Percentiles rank a stretch among this genome's conserved stretches.
Evolutionary conservation across 2,797 vertebrate genomes (phyloP).

Genomic region (Eulemur coronatus): DNA sequence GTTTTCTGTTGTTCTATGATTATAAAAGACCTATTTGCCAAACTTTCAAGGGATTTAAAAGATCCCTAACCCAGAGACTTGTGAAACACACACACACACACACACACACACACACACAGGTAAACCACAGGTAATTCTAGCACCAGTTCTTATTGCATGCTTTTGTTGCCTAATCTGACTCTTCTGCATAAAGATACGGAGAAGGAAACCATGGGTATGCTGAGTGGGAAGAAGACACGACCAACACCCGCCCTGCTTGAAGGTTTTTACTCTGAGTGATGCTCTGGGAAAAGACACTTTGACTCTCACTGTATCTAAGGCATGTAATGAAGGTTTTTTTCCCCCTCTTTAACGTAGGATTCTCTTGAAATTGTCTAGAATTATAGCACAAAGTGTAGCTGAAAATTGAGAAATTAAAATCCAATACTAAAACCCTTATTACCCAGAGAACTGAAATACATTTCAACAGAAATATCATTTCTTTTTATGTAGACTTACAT

Average conservation of each 20-base stretch:
- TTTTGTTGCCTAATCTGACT: neutral
- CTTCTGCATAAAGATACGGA: neutral
- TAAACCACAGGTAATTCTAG: neutral
- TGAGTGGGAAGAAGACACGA: rapidly evolving
- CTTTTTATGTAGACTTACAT: neutral
- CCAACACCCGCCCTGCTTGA: neutral
- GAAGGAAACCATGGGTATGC: neutral
- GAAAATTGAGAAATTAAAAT: neutral
- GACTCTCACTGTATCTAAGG: neutral
- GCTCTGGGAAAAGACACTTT: neutral
- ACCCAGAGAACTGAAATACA: neutral
- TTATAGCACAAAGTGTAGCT: neutral
- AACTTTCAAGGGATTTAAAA: neutral
- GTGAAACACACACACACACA: neutral
- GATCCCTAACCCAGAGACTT: neutral
- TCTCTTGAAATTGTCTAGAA: neutral
- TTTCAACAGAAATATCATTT: neutral
- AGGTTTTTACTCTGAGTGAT: no score
- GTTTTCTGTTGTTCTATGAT: neutral
- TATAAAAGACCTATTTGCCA: neutral
- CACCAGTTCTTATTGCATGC: neutral
- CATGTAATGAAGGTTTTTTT: neutral
- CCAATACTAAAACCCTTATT: neutral
- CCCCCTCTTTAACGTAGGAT: neutral
- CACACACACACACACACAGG: neutral